Evolutionary conservation across 2,797 vertebrate genomes (phyloP).

Genomic region (Sternarchorhynchus goeldii): DNA sequence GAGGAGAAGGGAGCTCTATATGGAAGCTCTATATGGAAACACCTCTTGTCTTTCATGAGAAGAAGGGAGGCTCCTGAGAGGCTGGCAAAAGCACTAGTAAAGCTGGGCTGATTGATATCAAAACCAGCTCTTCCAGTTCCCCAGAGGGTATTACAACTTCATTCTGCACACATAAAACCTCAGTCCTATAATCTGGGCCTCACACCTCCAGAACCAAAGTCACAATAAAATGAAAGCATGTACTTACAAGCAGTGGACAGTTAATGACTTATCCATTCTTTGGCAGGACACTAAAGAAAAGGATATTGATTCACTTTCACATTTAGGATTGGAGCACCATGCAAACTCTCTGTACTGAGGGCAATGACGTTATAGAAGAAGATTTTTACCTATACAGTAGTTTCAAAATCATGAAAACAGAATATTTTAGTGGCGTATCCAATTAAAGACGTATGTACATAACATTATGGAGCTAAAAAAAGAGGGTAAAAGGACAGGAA

Average conservation of each 20-base stretch:
- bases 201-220: slow-evolving; percentile 9
- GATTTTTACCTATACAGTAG: neutral
- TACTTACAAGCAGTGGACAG: slow-evolving; percentile 26
- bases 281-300: slow-evolving; percentile 12
- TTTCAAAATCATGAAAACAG: neutral
- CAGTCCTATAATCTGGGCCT: slow-evolving; percentile 20
- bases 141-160: neutral
- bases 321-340: neutral
- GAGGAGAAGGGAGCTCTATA: neutral
- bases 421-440: neutral
- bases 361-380: neutral
- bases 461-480: too few species aligned
- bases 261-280: slow-evolving; percentile 32
- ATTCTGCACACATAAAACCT: slow-evolving; percentile 21
- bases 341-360: neutral
- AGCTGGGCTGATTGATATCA: slow-evolving; percentile 42
- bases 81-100: slow-evolving; percentile 25
- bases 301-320: slow-evolving; percentile 14
- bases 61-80: slow-evolving; percentile 7
- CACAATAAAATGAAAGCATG: slow-evolving; percentile 17
- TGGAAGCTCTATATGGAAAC: too few species aligned
- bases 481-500: too few species aligned
- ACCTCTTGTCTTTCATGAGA: too few species aligned
- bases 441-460: too few species aligned
- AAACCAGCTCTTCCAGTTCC: slow-evolving; percentile 48